Evolutionary conservation across 1,140 invertebrate species (phyloP), one percentile per base, ranked within the genome.

Genomic region (Lineus longissimus): DNA sequence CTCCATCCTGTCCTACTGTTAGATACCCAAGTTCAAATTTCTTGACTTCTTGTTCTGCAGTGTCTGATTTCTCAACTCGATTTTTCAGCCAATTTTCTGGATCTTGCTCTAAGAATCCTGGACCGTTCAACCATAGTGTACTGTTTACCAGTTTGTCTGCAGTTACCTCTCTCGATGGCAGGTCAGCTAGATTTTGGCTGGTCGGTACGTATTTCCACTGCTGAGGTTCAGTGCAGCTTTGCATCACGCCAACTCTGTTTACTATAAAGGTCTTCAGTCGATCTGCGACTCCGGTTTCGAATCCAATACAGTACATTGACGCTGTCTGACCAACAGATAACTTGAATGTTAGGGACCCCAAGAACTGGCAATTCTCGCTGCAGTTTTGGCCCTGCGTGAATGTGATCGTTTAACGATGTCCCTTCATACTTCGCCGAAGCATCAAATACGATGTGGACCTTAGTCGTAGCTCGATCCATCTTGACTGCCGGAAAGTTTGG

Each of bases 251-350:
- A 0, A 81, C 75, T 55, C 79, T 54, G 66, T 84, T 80, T 0
- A 61, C 71, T 0, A 83, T 77, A 69, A 76, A 83, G 0, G 69
- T 71, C 69, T 82, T 76, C 63, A 74, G 70, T 33, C 61, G 19
- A 74, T 47, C 59, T 55, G n/a, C 62, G 55, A 6, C 74, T 67
- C n/a, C 67, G 25, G 15, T 45, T 65, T 30, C 65, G 59, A 2
- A 83, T 67, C 79, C 81, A 83, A 2, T 68, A 40, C 15, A 83
- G 59, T 0, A 73, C 73, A 17, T 81, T 73, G 4, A 62, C 72
- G 0, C 80, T 83, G 70, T 84, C 81, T 1, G 73, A 69, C 59
- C 67, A 75, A 19, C 54, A 41, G 4, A 9, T 2, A 9, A 22
- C 17, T 27, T 27, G 22, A 25, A 2, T 30, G 6, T 7, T 22